These are phyloP conservation scores for Acrocephalus arundinaceus DNA, from an alignment of 2,113 vertebrate genomes.

Conservation along the genomic window DNA sequence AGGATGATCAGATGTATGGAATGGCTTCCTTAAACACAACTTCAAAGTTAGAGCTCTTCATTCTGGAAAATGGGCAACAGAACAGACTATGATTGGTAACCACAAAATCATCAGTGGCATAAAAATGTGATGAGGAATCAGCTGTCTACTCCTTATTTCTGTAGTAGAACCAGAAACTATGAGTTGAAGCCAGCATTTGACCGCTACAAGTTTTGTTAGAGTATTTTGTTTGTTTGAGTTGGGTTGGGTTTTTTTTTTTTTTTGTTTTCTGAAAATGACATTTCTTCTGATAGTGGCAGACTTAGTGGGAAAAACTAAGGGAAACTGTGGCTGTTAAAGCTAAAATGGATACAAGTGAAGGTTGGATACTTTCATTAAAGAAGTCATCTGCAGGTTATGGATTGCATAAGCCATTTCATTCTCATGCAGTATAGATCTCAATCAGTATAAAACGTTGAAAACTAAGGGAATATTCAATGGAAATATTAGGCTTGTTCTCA, in stretches of 20 bases:
- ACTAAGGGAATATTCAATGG: not conserved
- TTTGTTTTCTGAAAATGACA: not conserved
- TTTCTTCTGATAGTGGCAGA: not conserved
- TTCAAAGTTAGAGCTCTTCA: not conserved
- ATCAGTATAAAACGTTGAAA: not conserved
- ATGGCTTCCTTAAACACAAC: not conserved
- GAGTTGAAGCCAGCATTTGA: not conserved
- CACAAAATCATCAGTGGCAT: not conserved
- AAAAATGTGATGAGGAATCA: not conserved
- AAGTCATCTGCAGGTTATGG: not conserved
- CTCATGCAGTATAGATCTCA: not conserved
- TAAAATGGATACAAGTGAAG: not conserved
- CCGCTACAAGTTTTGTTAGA: not conserved
- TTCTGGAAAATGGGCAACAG: not conserved
- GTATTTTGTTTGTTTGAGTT: not conserved
- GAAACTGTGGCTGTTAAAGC: not conserved
- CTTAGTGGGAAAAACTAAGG: not conserved
- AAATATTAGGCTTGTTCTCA: not conserved
- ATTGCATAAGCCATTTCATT: not conserved
- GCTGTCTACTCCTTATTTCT: not conserved
- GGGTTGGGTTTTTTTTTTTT: not conserved
- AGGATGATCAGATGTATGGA: not conserved
- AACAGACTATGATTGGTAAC: not conserved
- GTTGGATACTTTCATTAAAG: not conserved
- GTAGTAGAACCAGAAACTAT: not conserved